Conservation (phyloP, 2,888 invertebrate species). For the Melieria omissa region DNA sequence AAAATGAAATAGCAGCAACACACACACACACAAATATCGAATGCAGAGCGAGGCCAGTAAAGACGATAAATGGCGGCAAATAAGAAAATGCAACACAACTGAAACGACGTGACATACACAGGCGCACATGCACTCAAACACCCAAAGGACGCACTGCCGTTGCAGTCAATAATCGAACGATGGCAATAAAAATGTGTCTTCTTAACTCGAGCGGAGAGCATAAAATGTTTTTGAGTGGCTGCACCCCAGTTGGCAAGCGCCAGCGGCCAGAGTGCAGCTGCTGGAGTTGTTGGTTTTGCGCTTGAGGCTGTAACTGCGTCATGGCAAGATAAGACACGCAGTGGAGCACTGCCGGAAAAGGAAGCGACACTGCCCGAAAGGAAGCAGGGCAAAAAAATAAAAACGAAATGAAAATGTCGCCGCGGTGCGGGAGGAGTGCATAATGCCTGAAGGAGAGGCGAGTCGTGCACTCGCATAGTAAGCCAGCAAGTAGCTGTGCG, state of each 20-base stretch:
- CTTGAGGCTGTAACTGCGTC: not conserved
- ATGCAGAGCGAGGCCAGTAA: not conserved
- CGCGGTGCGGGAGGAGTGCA: not conserved
- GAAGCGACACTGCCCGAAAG: not conserved
- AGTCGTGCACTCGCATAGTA: not conserved
- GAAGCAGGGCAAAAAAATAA: not conserved
- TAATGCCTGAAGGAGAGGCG: no score
- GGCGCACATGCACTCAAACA: not conserved
- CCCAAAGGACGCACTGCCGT: not conserved
- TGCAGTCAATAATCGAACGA: constrained; percentile 38
- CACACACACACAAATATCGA: not conserved
- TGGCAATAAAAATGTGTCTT: constrained; percentile 20
- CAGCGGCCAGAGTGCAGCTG: not conserved
- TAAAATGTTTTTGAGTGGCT: constrained; percentile 11
- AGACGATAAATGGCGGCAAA: constrained; percentile 27
- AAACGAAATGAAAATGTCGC: not conserved
- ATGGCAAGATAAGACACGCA: not conserved
- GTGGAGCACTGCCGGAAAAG: not conserved
- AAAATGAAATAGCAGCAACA: constrained; percentile 31
- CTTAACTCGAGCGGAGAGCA: not conserved
- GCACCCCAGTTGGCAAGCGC: not conserved
- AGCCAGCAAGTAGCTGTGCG: not conserved
- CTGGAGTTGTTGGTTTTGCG: not conserved
- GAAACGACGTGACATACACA: not conserved
- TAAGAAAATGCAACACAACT: constrained; percentile 16